Base-by-base conservation (phyloP, 2,113 vertebrate genomes). In the Actenoides lindsayi region DNA sequence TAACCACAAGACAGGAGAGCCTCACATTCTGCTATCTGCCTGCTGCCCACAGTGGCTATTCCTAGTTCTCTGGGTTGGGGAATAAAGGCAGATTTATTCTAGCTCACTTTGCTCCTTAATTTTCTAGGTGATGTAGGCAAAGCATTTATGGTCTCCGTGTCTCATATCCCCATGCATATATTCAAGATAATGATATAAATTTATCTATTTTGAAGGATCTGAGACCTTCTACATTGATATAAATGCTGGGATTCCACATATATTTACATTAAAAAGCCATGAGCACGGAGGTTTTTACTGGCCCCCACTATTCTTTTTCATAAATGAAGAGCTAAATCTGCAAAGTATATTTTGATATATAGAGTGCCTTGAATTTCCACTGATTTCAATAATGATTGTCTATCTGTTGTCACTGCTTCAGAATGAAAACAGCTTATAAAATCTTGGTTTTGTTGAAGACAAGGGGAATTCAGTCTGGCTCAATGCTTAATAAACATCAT, bases 351-450 rank as follows among this genome's bases (percentile, higher is more conserved):
- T 85, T 87, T 83, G 23, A 28, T 44, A 57, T 11, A 10, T 39
- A 57, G 9, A 65, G 3, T 46, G 23, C 13, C 33, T 70, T 74
- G 51, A 35, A 44, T 74, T 92, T 70, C 39, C 9, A 4, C 5
- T 41, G 31, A 87, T 79, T 75, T 91, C 89, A 65, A 9, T 93
- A 57, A 16, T 57, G 35, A 19, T 12, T 87, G 44, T 27, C 76
- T 83, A 10, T 54, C 76, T 88, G 30, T 46, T 83, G 5, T 71
- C 73, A 64, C 10, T 74, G 16, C 10, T 86, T 80, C 25, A 64
- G 73, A 88, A 81, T 13, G 42, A 67, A 93, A 93, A 54, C 18
- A 74, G 16, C 11, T 80, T 46, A 62, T 89, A 74, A 94, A 89
- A 57, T 79, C 19, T 62, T 19, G 15, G 18, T 24, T 90, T 90